Evolutionary conservation across 2,113 vertebrate genomes (phyloP), one percentile per base, ranked within the genome.

Genomic region (Hypocryptadius cinnamomeus): DNA sequence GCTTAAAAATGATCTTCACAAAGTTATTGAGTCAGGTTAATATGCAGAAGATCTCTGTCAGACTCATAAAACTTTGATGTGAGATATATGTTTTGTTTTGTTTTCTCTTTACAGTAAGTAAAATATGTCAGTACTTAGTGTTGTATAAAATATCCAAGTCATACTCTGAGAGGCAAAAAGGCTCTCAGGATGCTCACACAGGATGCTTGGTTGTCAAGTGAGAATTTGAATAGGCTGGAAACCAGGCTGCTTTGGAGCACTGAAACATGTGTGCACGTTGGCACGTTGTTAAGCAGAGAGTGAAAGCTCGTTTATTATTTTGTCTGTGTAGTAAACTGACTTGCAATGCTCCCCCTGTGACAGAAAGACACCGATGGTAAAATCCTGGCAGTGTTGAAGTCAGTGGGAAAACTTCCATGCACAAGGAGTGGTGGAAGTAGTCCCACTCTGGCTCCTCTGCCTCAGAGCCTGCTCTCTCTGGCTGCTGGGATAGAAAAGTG

Each of bases 1-100:
- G 72, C 78, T 64, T 91, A 92, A 96, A 97, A 97, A 96, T 89
- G 6, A 69, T 91, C 90, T 96, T 95, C 92, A 70, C 59, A 70
- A 96, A 95, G 70, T 95, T 91, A 78, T 60, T 83, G 81, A 86
- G 74, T 92, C 71, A 90, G 96, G 69, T 74, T 95, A 61, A 59
- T 77, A 77, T 61, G 63, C 33, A 47, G 45, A 54, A 86, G 61
- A 92, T 77, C 79, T 94, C 78, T 94, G 44, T 79, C 78, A 77
- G 78, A 61, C 54, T 91, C 79, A 90, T 84, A 79, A 92, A 74
- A 82, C 81, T 93, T 94, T 79, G 20, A 81, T 0, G 2, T 65
- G n/a, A 85, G 39, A 76, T 48, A 37, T 3, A 24, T 25, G 22
- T 31, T 61, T 35, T 39, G 5, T 8, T 79, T 79, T 51, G 13